Percentiles rank a stretch among this genome's conserved stretches.
Conservation (phyloP, 2,888 invertebrate species). For the Cataglyphis rosenhaueri region DNA sequence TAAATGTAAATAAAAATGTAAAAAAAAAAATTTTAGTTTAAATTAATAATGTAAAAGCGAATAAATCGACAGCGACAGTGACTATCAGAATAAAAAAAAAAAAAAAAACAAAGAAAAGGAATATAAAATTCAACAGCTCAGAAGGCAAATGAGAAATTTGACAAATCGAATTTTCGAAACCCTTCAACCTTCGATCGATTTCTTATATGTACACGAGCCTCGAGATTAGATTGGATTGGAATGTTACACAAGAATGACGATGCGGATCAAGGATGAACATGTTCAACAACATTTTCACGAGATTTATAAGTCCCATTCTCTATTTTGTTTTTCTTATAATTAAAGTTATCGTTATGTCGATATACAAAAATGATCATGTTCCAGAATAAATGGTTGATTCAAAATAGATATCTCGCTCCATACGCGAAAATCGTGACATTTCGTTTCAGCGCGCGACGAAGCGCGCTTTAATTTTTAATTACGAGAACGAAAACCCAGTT, state of each 20-base stretch:
- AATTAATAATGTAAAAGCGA: neutral
- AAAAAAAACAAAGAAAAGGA: neutral
- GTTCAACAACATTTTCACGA: constrained; percentile 60
- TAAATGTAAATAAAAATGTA: neutral
- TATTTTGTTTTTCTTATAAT: constrained; percentile 5
- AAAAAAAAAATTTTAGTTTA: neutral
- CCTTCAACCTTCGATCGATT: constrained; percentile 56
- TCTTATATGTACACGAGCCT: constrained; percentile 50
- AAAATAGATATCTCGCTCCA: constrained; percentile 11
- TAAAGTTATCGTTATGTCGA: neutral
- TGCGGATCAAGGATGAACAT: constrained; percentile 72
- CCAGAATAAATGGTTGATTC: neutral
- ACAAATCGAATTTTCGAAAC: constrained; percentile 55
- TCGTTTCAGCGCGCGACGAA: constrained; percentile 11
- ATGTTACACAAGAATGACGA: constrained; percentile 69
- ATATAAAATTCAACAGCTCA: neutral
- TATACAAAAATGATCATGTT: neutral
- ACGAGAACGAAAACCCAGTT: neutral
- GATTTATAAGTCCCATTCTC: constrained; percentile 45
- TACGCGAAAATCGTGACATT: constrained; percentile 21
- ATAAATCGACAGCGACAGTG: neutral
- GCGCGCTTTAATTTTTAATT: constrained; percentile 36
- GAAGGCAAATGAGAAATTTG: neutral
- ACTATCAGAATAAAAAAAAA: neutral
- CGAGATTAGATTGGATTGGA: constrained; percentile 63